A percentile compares a stretch with the other conserved stretches of the same genome.
These are phyloP conservation scores for Hyppa rectilinea DNA, from an alignment of 2,888 invertebrate genomes.

Conservation along the genomic window DNA sequence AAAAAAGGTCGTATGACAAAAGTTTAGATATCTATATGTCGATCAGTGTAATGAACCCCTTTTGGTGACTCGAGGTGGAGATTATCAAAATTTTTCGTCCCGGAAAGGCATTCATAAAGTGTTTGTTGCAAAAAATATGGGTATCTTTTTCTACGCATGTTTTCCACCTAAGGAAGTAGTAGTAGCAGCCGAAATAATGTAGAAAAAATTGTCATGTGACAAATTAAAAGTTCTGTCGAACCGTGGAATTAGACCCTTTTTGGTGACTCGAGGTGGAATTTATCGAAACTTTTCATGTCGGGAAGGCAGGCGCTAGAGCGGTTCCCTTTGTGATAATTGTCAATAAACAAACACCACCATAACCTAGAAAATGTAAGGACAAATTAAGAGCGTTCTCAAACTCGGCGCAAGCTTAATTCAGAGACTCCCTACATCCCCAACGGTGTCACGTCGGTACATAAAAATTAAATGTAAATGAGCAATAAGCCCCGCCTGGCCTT, in stretches of 20 bases:
- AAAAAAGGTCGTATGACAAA: too few relatives aligned
- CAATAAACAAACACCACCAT: neutral
- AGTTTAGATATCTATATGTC: too few relatives aligned
- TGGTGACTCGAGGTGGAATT: neutral
- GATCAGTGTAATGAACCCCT: too few relatives aligned
- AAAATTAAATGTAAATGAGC: conserved; percentile 62
- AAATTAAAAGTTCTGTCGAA: too few relatives aligned
- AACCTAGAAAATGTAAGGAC: neutral
- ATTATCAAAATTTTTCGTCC: neutral
- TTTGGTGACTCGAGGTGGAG: neutral
- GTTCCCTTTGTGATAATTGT: neutral
- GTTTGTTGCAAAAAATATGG: too few relatives aligned
- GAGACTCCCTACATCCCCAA: conserved; percentile 23
- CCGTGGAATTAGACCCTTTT: too few relatives aligned
- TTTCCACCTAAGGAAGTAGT: too few relatives aligned
- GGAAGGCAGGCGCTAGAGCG: neutral
- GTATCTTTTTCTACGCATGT: too few relatives aligned
- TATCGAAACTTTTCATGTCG: neutral
- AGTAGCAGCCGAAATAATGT: too few relatives aligned
- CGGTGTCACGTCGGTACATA: conserved; percentile 51
- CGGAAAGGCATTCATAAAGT: too few relatives aligned
- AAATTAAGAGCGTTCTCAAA: conserved; percentile 20
- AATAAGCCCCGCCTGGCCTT: conserved; percentile 48
- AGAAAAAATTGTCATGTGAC: too few relatives aligned
- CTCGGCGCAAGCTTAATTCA: conserved; percentile 23